phyloP scores from a whole-genome alignment of 2,888 invertebrate genomes.

The Lamellibrachia satsuma region DNA sequence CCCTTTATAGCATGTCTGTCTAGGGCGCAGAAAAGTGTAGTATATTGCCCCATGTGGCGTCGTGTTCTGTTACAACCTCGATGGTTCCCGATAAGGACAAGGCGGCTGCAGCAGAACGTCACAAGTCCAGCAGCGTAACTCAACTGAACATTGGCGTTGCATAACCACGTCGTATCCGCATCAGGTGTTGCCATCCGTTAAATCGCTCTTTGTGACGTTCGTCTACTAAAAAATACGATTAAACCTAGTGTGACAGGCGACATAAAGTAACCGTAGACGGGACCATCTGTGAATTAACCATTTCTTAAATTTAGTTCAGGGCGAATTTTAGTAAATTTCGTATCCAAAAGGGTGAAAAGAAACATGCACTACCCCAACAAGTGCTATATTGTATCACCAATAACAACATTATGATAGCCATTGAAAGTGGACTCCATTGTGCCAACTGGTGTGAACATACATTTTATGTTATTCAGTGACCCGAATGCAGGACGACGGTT shows the following conservation, averaged over 20 bases:
- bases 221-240: not conserved
- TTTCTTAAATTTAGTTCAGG: not conserved
- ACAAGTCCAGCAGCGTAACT: not conserved
- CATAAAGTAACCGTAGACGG: not conserved
- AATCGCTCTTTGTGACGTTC: not conserved
- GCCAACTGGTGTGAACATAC: not conserved
- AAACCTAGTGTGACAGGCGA: not conserved
- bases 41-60: not conserved
- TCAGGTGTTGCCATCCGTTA: not conserved
- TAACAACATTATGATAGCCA: not conserved
- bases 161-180: not conserved
- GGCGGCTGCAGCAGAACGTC: not conserved
- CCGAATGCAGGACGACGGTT: not conserved
- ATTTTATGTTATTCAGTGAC: not conserved
- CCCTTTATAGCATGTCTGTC: not conserved
- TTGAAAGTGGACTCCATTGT: not conserved
- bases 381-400: not conserved
- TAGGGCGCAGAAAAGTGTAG: not conserved
- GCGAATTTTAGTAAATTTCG: not conserved
- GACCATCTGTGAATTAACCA: not conserved
- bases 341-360: not conserved
- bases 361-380: not conserved
- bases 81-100: not conserved
- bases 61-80: not conserved
- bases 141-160: not conserved